Conservation (phyloP, 2,113 vertebrate genomes). For the Chlorodrepanis virens region DNA sequence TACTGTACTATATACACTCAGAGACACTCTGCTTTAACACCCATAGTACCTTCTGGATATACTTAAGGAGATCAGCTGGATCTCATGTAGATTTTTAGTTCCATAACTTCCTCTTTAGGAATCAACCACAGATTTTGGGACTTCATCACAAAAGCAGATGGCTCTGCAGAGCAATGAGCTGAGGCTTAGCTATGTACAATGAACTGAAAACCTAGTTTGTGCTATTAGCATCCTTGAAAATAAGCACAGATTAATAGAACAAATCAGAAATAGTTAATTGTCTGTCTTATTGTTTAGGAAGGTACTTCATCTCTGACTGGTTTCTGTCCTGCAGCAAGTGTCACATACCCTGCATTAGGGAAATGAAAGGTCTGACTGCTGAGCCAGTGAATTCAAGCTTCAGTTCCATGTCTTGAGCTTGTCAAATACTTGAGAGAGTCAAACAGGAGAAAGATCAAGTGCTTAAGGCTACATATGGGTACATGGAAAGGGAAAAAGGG, state of each 20-base stretch:
- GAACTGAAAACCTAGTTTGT: neutral
- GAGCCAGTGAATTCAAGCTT: neutral
- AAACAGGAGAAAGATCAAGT: neutral
- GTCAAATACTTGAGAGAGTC: neutral
- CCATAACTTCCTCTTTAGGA: neutral
- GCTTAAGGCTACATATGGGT: neutral
- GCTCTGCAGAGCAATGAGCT: neutral
- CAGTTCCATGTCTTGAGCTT: neutral
- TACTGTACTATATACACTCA: neutral
- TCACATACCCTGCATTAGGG: neutral
- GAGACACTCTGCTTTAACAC: neutral
- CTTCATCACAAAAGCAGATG: neutral
- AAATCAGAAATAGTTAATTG: neutral
- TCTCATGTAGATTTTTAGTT: neutral
- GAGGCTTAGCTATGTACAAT: neutral
- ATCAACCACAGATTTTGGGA: neutral
- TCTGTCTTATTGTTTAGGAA: neutral
- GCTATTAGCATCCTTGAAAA: neutral
- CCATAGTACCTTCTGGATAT: neutral
- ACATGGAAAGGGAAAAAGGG: neutral
- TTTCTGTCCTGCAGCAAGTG: neutral
- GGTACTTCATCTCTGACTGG: neutral
- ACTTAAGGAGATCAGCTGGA: neutral
- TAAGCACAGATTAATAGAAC: neutral
- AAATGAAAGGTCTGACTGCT: neutral